Evolutionary conservation across 2,797 vertebrate genomes (phyloP), one percentile per base, ranked within the genome.

Genomic region (Sebastes umbrosus): DNA sequence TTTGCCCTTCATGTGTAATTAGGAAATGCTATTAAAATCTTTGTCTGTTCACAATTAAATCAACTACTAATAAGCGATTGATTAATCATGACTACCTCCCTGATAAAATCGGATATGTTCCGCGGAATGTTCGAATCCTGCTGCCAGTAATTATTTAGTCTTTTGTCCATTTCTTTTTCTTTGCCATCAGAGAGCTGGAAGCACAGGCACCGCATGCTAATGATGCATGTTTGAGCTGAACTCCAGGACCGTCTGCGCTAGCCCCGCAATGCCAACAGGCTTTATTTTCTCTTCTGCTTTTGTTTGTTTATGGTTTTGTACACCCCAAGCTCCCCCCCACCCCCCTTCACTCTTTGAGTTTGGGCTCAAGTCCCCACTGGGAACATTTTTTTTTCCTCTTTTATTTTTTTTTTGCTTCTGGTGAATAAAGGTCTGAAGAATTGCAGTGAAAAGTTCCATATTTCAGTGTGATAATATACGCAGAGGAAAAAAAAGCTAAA

Each of bases 221-320:
- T 92, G 87, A 91, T 90, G 89, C 88, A 92, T 86, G 90, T 90
- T 90, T 80, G 85, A 94, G 90, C 84, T 87, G 77, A 88, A 91
- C 86, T 90, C 86, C 87, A 88, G 85, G 89, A 88, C 85, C 63
- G 87, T 91, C 88, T 90, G 87, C 34, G n/a, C 76, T 43, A 46
- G 77, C 79, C 80, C 68, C 13, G 11, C 80, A 52, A 84, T 34
- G 86, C 90, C 90, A 87, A 84, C 79, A 85, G 88, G 82, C 80
- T 89, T 87, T 80, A 78, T 85, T 91, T 93, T 88, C 69, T 69
- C 67, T 84, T 85, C 69, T 79, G 72, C 39, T 84, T 80, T 79
- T 91, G 75, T 92, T 93, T 90, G 84, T 88, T 92, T 90, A 90
- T 80, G 69, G 77, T 91, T 88, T 87, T 85, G 39, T 73, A 68